A percentile compares a stretch with the other conserved stretches of the same genome.
Evolutionary conservation across 2,797 vertebrate species (phyloP).

Genomic region (Sylvilagus floridanus): DNA sequence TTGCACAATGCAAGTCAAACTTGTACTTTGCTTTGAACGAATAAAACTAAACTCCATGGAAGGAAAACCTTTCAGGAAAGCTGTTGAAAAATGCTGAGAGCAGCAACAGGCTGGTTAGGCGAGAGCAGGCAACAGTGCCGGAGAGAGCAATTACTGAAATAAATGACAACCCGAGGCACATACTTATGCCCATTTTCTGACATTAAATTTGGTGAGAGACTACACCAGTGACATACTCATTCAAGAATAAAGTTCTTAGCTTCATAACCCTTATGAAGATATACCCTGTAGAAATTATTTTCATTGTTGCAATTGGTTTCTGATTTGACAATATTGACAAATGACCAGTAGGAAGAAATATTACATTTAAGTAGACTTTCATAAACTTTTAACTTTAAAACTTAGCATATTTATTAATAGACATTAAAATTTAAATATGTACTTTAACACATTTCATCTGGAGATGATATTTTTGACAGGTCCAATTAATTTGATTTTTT

Average conservation of each 20-base stretch:
- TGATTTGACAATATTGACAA: not conserved
- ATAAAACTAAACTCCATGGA: not conserved
- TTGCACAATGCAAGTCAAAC: not conserved
- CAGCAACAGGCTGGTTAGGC: accelerated
- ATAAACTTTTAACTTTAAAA: no score
- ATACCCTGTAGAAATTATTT: not conserved
- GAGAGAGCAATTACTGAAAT: no score
- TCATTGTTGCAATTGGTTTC: not conserved
- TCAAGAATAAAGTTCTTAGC: constrained; percentile 18
- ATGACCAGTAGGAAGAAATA: not conserved
- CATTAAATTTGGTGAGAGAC: not conserved
- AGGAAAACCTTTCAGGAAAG: not conserved
- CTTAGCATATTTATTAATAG: not conserved
- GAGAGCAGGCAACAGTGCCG: accelerated
- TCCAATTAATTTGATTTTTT: constrained; percentile 13
- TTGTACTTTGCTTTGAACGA: not conserved
- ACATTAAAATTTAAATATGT: constrained; percentile 21
- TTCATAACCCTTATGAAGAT: not conserved
- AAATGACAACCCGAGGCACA: not conserved
- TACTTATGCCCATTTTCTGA: not conserved
- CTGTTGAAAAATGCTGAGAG: not conserved
- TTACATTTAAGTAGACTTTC: not conserved
- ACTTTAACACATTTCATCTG: constrained; percentile 11
- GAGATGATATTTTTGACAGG: constrained; percentile 15
- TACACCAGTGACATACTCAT: not conserved